A percentile compares a stretch with the other conserved stretches of the same genome.
Conservation (phyloP, 2,797 vertebrate species). For the Adelosebastes latens region DNA sequence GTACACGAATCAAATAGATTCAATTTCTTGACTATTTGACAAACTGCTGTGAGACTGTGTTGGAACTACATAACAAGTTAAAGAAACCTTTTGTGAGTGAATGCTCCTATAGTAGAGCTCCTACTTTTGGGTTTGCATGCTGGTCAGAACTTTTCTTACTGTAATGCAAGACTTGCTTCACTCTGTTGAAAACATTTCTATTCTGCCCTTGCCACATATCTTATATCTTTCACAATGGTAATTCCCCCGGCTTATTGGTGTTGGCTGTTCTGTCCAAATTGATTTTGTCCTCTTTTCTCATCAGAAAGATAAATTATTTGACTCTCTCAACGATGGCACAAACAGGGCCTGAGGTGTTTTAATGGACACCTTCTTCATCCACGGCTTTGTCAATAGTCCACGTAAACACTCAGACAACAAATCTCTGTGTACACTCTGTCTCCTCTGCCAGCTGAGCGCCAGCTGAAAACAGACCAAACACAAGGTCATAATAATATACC, state of each 20-base stretch:
- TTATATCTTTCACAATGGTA: conserved; percentile 36
- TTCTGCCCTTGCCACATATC: conserved; percentile 50
- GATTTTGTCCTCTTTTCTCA: conserved; percentile 63
- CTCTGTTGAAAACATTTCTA: conserved; percentile 40
- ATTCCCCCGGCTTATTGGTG: conserved; percentile 44
- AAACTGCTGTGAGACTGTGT: too few species aligned
- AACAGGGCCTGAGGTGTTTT: conserved; percentile 43
- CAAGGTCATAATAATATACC: conserved; percentile 52
- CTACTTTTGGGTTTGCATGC: background rate
- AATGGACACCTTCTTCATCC: conserved; percentile 58
- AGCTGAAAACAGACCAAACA: conserved; percentile 35
- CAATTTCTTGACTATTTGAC: background rate
- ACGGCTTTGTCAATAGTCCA: conserved; percentile 52
- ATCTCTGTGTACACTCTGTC: conserved; percentile 50
- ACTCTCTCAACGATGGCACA: conserved; percentile 57
- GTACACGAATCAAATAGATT: too few species aligned
- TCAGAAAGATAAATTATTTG: conserved; percentile 72
- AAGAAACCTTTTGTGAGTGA: background rate
- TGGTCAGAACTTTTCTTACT: background rate
- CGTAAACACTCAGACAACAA: conserved; percentile 55
- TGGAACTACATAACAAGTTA: background rate
- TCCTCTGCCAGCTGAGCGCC: conserved; percentile 6
- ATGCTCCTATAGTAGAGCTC: background rate
- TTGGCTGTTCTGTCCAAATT: conserved; percentile 46
- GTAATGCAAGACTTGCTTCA: background rate